phyloP scores from a whole-genome alignment of 1,140 invertebrate genomes.

The Rhizoglyphus robini region DNA sequence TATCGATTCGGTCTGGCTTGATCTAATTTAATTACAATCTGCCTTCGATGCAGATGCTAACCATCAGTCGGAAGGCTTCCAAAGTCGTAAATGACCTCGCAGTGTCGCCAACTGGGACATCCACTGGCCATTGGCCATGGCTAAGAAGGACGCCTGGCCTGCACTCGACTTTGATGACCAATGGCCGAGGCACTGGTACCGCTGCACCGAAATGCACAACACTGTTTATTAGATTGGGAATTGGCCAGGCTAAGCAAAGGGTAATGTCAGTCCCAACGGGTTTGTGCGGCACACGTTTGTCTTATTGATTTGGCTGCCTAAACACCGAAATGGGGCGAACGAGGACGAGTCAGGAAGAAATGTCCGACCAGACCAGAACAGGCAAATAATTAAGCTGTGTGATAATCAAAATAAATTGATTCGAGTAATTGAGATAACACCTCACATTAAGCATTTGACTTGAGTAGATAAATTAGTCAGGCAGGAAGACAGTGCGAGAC shows the following conservation, averaged over 20 bases:
- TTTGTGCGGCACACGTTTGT: background rate
- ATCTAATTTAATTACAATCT: conserved; percentile 11
- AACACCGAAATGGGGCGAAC: too few relatives aligned
- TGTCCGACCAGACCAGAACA: too few relatives aligned
- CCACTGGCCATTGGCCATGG: background rate
- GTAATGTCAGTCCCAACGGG: background rate
- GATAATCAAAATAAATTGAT: too few relatives aligned
- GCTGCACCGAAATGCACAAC: too few relatives aligned
- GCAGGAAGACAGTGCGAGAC: too few relatives aligned
- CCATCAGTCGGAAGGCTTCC: background rate
- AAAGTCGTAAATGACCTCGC: background rate
- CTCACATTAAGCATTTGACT: too few relatives aligned
- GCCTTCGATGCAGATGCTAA: background rate
- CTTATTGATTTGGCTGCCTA: background rate
- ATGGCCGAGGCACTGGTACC: background rate
- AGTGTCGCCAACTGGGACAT: background rate
- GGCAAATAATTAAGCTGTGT: too few relatives aligned
- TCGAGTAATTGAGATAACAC: too few relatives aligned
- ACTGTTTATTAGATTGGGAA: too few relatives aligned
- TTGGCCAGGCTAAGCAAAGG: background rate
- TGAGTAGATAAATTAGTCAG: too few relatives aligned
- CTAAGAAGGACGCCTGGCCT: background rate
- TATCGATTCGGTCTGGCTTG: background rate
- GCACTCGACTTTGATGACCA: background rate
- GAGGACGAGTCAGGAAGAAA: too few relatives aligned